Base-by-base conservation (phyloP, 2,797 vertebrate genomes). In the Clarias laeviceps region DNA sequence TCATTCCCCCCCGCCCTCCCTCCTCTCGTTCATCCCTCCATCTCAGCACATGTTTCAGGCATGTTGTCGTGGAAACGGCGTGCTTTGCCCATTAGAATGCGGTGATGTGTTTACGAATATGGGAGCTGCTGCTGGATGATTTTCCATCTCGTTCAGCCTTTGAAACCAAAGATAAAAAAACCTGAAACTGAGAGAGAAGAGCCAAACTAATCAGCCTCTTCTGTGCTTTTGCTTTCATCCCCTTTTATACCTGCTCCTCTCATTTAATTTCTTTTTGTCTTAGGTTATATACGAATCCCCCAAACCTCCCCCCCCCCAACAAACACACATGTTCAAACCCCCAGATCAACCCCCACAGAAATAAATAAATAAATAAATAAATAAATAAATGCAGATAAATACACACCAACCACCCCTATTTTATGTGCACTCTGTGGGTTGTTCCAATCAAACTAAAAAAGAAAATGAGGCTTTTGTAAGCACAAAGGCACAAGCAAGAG, bases 1-100 rank as follows among this genome's bases (percentile, higher is more conserved):
- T 29, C 66, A 64, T 5, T 22, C 74, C 61, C 79, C n/a, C 29
- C 15, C n/a, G 6, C 37, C 17, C n/a, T 65, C 72, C 88, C 80
- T 54, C 69, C 22, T 20, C 80, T 29, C 34, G 40, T 76, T 69
- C 88, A 83, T 83, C 87, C 79, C 90, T 90, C 87, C 91, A 90
- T 90, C 54, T 82, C 84, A 4, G 73, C 65, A 82, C 89, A 87
- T 89, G 89, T 90, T 88, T 90, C 87, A 86, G 87, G 88, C 90
- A 92, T 92, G 95, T 96, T 95, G 94, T 95, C 94, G 90, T 95
- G 94, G 94, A 93, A 95, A 96, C 94, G 86, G 91, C 66, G 91
- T 82, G 89, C 90, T 90, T 88, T 37, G 88, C 93, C 92, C 92
- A 95, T 94, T 94, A 93, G 92, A 92, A 93, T 91, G 93, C 87